A percentile compares a stretch with the other conserved stretches of the same genome.
Evolutionary conservation across 1,140 invertebrate species (phyloP).

Genomic region (Paramacrobiotus metropolitanus): DNA sequence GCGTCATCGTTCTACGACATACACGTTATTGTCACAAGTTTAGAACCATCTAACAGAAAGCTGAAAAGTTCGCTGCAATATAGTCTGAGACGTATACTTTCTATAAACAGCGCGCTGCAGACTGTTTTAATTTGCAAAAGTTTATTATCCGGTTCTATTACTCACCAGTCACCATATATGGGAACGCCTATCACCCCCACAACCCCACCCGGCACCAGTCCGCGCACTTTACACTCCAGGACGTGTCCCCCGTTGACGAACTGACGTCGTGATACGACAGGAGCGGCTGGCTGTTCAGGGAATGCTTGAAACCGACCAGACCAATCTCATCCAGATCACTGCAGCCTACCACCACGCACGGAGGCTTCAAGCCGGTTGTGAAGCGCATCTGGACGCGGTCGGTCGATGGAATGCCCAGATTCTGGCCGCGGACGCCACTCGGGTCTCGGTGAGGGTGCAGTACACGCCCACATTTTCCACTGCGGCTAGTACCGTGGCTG

Average conservation of each 20-base stretch:
- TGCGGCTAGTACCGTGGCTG: not conserved
- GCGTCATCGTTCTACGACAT: too few species aligned
- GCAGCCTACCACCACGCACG: constrained; percentile 17
- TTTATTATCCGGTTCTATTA: too few species aligned
- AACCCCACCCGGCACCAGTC: not conserved
- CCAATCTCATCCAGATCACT: constrained; percentile 16
- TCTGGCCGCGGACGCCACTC: not conserved
- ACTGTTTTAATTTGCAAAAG: too few species aligned
- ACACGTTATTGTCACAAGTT: too few species aligned
- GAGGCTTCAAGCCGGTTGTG: constrained; percentile 3
- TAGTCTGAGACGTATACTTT: too few species aligned
- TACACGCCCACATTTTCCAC: not conserved
- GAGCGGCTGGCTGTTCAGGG: constrained; percentile 15
- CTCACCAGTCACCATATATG: too few species aligned
- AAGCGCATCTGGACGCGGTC: not conserved
- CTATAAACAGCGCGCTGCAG: too few species aligned
- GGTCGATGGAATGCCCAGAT: not conserved
- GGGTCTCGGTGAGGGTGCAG: not conserved
- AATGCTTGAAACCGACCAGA: constrained; percentile 16
- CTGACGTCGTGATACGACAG: constrained; percentile 15
- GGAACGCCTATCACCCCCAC: not conserved
- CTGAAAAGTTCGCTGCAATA: too few species aligned
- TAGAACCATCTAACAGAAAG: too few species aligned
- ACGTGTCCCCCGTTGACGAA: constrained; percentile 15
- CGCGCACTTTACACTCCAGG: constrained; percentile 11